These are phyloP conservation scores for Pipra filicauda DNA, from an alignment of 2,113 vertebrate genomes.

Conservation along the genomic window DNA sequence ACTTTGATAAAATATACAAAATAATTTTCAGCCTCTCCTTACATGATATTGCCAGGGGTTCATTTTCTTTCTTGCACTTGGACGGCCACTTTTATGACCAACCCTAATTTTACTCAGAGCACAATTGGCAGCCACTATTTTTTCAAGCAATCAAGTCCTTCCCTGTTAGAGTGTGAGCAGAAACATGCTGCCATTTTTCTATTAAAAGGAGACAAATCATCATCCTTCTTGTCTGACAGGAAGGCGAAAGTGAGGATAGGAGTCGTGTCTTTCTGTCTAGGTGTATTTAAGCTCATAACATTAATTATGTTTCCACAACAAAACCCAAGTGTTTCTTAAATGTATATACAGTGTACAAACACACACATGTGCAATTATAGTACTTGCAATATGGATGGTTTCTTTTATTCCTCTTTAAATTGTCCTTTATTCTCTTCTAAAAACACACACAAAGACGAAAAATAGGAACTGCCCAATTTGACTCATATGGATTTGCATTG, in stretches of 20 bases:
- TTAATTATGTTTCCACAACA: background rate
- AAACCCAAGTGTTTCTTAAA: background rate
- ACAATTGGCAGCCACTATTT: background rate
- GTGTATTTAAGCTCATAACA: background rate
- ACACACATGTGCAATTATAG: background rate
- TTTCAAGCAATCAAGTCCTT: background rate
- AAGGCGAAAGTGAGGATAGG: background rate
- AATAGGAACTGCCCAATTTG: background rate
- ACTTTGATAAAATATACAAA: background rate
- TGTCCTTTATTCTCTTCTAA: background rate
- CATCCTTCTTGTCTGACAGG: background rate
- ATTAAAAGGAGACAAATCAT: background rate
- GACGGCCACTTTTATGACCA: background rate
- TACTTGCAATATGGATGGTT: background rate
- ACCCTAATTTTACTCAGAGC: background rate
- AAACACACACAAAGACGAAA: background rate
- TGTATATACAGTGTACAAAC: background rate
- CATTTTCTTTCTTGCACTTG: background rate
- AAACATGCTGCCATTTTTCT: constrained; percentile 24
- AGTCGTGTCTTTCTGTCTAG: background rate
- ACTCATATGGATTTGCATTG: background rate
- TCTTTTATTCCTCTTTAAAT: background rate
- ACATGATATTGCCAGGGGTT: background rate
- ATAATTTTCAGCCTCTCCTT: background rate
- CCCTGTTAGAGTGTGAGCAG: background rate